Conservation (phyloP, 2,888 invertebrate genomes). For the Adineta ricciae region DNA sequence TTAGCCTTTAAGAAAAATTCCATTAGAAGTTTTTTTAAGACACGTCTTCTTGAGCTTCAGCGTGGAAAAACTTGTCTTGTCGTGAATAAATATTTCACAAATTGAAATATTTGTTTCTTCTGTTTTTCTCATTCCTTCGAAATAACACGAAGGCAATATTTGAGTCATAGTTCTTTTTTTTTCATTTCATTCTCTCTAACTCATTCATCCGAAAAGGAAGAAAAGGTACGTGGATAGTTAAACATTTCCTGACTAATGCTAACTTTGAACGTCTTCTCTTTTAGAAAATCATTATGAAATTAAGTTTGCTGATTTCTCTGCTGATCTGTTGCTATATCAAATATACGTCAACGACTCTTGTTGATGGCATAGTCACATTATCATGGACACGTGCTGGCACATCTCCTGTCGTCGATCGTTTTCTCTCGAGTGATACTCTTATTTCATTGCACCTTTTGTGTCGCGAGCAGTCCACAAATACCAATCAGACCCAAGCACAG, state of each 20-base stretch:
- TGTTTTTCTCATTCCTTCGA: background rate
- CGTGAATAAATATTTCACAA: background rate
- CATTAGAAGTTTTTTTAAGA: no score
- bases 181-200: background rate
- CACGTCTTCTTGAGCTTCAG: no score
- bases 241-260: background rate
- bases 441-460: background rate
- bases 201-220: background rate
- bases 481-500: background rate
- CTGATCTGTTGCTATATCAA: background rate
- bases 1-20: background rate
- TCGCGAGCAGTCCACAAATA: background rate
- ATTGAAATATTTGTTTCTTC: background rate
- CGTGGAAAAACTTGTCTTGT: background rate
- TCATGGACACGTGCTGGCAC: background rate
- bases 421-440: background rate
- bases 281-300: background rate
- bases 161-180: background rate
- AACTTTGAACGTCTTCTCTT: background rate
- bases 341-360: background rate
- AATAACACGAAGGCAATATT: background rate
- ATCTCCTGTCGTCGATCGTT: background rate
- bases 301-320: background rate
- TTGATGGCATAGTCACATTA: background rate
- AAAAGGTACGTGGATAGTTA: no score